Percentiles rank a stretch among this genome's conserved stretches.
These are phyloP conservation scores for Zele albiditarsus DNA, from an alignment of 2,888 invertebrate genomes.

Conservation along the genomic window DNA sequence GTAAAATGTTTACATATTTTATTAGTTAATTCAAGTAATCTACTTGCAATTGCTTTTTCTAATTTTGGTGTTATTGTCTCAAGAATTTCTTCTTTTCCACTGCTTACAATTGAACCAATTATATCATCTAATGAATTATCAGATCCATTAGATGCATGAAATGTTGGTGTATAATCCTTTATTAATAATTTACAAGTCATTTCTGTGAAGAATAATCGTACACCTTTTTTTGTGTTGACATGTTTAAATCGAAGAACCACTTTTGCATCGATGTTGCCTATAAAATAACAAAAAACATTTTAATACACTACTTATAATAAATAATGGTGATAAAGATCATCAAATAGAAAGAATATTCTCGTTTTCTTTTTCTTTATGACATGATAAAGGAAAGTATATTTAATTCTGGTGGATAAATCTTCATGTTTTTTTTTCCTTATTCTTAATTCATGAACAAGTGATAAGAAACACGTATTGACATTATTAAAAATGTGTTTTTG, in stretches of 20 bases:
- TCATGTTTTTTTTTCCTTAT: too few relatives aligned
- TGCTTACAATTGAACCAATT: conserved; percentile 55
- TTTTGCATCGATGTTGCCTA: conserved; percentile 55
- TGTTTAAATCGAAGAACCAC: conserved; percentile 47
- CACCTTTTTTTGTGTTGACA: conserved; percentile 51
- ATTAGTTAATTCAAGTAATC: conserved; percentile 62
- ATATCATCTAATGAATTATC: conserved; percentile 55
- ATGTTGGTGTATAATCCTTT: conserved; percentile 55
- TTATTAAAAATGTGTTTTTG: too few relatives aligned
- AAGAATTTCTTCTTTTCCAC: conserved; percentile 66
- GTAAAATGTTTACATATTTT: conserved; percentile 64
- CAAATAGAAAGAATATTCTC: too few relatives aligned
- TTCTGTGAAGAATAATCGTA: conserved; percentile 56
- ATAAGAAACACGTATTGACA: too few relatives aligned
- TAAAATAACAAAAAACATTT: neutral
- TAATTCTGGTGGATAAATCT: too few relatives aligned
- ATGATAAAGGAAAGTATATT: too few relatives aligned
- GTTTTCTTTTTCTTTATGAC: too few relatives aligned
- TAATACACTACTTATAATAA: neutral
- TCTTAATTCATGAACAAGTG: too few relatives aligned
- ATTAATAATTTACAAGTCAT: conserved; percentile 58
- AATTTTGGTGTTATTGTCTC: conserved; percentile 63
- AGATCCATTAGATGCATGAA: conserved; percentile 47
- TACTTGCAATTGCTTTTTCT: conserved; percentile 64
- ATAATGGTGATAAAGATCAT: too few relatives aligned